Evolutionary conservation across 2,888 invertebrate species (phyloP), one percentile per base, ranked within the genome.

Genomic region (Zootermopsis nevadensis): DNA sequence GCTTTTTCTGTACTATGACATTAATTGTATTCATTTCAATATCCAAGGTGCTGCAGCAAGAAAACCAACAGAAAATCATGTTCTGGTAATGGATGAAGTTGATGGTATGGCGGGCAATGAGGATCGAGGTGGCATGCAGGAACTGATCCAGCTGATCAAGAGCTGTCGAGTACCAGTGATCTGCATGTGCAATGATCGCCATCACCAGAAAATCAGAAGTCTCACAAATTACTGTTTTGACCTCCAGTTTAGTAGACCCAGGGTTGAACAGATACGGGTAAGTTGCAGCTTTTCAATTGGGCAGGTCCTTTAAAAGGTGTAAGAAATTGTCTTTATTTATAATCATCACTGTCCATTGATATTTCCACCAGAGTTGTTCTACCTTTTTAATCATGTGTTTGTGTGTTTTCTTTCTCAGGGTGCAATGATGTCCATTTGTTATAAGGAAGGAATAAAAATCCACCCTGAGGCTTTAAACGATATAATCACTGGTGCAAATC

Each of bases 81-180:
- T 97, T 24, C 90, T 99, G 12, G 92, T 99, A n/a, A 99, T 99
- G 99, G 99, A 99, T 88, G 99, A 99, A 92, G 99, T 99, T 0
- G 99, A 99, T 88, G 99, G 99, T 15, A 99, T 99, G 99, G 97
- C 98, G 0, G 99, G 99, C 4, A 99, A 99, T 89, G 98, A 99
- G 89, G 99, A 99, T 89, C 93, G 99, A 86, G 99, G 99, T 33
- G 99, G 99, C 69, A 93, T 99, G 80, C 96, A 98, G 90, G 99
- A 99, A 90, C 90, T 99, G 74, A 98, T 99, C 84, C 91, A 91
- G 19, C 91, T 99, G 31, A 99, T 99, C 85, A 99, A 99, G 90
- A 91, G 92, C 0, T 92, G 97, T 0, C 95, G 94, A 30, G 93
- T 98, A 83, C 98, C 98, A 0, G 94, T 99, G 82, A 95, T 99